Evolutionary conservation across 2,797 vertebrate species (phyloP).

Genomic region (Amblyopsis hoosieri): DNA sequence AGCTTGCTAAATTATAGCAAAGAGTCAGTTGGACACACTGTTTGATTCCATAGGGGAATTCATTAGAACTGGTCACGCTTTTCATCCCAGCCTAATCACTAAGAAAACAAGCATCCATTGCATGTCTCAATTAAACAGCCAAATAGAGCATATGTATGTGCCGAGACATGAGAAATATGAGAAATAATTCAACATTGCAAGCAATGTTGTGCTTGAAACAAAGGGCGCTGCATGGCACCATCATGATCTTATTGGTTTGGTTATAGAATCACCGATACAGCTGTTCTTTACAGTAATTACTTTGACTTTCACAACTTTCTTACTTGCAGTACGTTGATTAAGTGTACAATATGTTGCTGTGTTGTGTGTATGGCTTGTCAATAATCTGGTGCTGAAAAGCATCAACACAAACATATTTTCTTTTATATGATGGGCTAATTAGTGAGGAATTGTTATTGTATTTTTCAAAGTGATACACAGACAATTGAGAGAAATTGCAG

Average conservation of each 20-base stretch:
- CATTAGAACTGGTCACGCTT: constrained; percentile 55
- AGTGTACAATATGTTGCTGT: constrained; percentile 25
- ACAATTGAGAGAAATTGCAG: too few relatives aligned
- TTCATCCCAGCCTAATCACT: constrained; percentile 51
- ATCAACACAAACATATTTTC: constrained; percentile 25
- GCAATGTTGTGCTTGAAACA: constrained; percentile 67
- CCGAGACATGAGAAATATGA: constrained; percentile 56
- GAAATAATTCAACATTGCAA: constrained; percentile 64
- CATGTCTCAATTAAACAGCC: constrained; percentile 59
- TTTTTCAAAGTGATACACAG: neutral
- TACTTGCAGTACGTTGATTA: constrained; percentile 36
- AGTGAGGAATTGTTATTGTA: neutral
- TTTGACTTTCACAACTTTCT: constrained; percentile 61
- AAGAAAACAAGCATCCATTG: constrained; percentile 44
- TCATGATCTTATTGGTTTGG: constrained; percentile 55
- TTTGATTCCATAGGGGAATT: constrained; percentile 41
- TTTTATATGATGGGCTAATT: constrained; percentile 2
- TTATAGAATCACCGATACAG: constrained; percentile 57
- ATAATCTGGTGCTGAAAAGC: constrained; percentile 5
- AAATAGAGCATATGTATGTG: constrained; percentile 62
- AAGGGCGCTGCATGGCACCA: constrained; percentile 46
- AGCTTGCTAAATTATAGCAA: constrained; percentile 23
- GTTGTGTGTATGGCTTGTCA: constrained; percentile 38
- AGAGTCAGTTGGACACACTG: constrained; percentile 23
- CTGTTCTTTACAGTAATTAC: constrained; percentile 69